Conservation (phyloP, 2,797 vertebrate genomes). For the Echiichthys vipera region DNA sequence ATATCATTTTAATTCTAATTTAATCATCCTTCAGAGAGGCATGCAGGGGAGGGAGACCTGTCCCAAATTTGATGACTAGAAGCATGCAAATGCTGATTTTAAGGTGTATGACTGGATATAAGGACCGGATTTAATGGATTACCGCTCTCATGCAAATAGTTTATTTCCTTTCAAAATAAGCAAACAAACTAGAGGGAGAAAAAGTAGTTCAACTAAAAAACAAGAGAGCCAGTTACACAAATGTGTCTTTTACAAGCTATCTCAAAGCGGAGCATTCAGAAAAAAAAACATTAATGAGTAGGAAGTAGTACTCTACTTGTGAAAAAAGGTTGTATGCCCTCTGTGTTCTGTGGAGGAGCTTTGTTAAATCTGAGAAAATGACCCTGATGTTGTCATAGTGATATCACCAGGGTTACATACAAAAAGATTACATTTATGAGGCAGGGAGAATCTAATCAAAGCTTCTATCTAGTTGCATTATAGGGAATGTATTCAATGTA, state of each 20-base stretch:
- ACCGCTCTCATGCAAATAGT: not conserved
- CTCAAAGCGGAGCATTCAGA: not conserved
- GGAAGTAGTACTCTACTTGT: too few species aligned
- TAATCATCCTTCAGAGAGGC: not conserved
- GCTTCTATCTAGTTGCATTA: not conserved
- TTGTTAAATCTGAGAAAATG: not conserved
- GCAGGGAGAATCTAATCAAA: not conserved
- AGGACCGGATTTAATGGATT: not conserved
- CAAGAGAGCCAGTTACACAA: not conserved
- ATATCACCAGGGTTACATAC: not conserved
- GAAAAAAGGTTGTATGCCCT: not conserved
- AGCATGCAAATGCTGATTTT: slow-evolving; percentile 6
- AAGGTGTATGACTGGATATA: not conserved
- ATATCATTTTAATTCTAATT: not conserved
- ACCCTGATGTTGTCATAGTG: not conserved
- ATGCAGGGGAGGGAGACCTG: not conserved
- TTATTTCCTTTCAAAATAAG: not conserved
- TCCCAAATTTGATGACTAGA: not conserved
- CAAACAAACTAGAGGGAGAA: not conserved
- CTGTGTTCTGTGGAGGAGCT: not conserved
- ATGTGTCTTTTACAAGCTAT: not conserved
- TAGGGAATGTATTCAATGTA: not conserved
- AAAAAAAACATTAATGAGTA: too few species aligned
- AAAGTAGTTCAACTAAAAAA: not conserved
- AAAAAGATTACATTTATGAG: not conserved